These are phyloP conservation scores for Tinea pellionella DNA, from an alignment of 2,888 invertebrate species.

Conservation along the genomic window DNA sequence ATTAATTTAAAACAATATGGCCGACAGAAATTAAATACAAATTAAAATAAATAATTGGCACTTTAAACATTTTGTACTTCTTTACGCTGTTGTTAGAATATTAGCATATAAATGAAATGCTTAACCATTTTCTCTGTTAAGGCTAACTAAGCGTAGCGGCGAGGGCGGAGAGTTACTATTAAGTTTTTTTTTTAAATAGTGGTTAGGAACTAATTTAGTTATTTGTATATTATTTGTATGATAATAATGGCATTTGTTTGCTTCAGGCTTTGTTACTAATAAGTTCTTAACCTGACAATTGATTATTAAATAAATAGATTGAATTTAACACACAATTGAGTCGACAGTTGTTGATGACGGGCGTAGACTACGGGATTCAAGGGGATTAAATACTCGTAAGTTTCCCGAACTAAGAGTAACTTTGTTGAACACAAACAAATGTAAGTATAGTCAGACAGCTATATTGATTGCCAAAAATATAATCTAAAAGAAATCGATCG, in stretches of 20 bases:
- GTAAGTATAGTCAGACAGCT: background rate
- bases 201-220: background rate
- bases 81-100: constrained; percentile 21
- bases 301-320: background rate
- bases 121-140: constrained; percentile 32
- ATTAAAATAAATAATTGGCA: background rate
- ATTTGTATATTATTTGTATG: background rate
- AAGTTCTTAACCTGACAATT: background rate
- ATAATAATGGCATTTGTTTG: no score
- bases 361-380: background rate
- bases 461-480: no score
- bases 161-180: constrained; percentile 24
- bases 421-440: background rate
- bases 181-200: constrained; percentile 39
- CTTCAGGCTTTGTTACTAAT: background rate
- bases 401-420: background rate
- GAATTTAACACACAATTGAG: background rate
- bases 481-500: no score
- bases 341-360: background rate
- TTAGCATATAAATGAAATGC: constrained; percentile 58
- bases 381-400: background rate
- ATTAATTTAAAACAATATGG: no score
- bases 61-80: background rate
- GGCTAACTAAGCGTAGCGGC: constrained; percentile 24
- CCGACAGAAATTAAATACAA: background rate